Conservation (phyloP, 2,888 invertebrate species). For the Barypeithes pellucidus region DNA sequence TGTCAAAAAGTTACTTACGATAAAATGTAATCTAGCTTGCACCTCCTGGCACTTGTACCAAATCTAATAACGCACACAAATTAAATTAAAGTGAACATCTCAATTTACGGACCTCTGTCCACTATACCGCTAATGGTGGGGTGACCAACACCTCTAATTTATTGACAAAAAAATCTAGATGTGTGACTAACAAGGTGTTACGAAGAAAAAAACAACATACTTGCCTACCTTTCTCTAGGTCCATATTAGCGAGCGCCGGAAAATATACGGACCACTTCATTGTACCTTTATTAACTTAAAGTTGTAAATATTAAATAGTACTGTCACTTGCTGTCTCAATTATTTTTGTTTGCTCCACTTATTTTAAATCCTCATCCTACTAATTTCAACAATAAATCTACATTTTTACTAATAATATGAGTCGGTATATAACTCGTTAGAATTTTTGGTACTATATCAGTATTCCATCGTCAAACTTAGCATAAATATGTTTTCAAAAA, state of each 20-base stretch:
- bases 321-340: slow-evolving; percentile 66
- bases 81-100: neutral
- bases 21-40: neutral
- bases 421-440: slow-evolving; percentile 50
- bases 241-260: neutral
- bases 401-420: slow-evolving; percentile 45
- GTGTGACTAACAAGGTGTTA: slow-evolving; percentile 13
- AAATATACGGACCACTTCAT: neutral
- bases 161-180: slow-evolving; percentile 22
- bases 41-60: neutral
- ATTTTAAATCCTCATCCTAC: slow-evolving; percentile 43
- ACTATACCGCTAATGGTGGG: slow-evolving; percentile 2
- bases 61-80: neutral
- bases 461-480: slow-evolving; percentile 27
- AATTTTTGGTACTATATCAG: slow-evolving; percentile 57
- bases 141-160: neutral
- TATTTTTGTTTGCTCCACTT: slow-evolving; percentile 70
- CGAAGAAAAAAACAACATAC: neutral
- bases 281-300: neutral
- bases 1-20: neutral
- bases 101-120: neutral
- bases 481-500: slow-evolving; percentile 36
- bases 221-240: slow-evolving; percentile 14
- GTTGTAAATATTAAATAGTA: slow-evolving; percentile 55
- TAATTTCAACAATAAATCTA: slow-evolving; percentile 43